Conservation (phyloP, 2,797 vertebrate genomes). For the Coregonus ussuriensis region DNA sequence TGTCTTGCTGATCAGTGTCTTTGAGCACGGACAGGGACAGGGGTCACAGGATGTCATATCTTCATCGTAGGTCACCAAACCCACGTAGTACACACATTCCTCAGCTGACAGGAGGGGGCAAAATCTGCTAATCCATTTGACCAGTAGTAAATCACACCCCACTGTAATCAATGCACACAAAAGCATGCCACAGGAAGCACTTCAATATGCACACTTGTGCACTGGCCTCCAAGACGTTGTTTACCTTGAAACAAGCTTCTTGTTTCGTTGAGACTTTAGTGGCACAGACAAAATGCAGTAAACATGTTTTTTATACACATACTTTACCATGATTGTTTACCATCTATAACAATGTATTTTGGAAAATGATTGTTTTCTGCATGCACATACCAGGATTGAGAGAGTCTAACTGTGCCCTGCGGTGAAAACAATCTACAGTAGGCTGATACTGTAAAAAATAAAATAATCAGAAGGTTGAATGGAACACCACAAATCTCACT, state of each 20-base stretch:
- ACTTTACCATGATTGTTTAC: not conserved
- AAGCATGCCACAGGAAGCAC: not conserved
- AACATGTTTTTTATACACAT: not conserved
- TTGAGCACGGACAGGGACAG: slow-evolving; percentile 30
- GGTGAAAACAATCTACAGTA: slow-evolving; percentile 5
- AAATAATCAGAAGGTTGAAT: not conserved
- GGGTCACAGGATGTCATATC: slow-evolving; percentile 67
- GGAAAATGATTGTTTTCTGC: not conserved
- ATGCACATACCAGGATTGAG: not conserved
- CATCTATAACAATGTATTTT: not conserved
- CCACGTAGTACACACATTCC: slow-evolving; percentile 46
- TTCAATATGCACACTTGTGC: not conserved
- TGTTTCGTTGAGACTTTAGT: not conserved
- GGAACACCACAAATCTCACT: slow-evolving; percentile 10
- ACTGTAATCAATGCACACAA: slow-evolving; percentile 28
- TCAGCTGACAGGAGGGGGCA: slow-evolving; percentile 41
- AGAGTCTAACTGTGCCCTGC: not conserved
- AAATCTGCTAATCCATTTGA: slow-evolving; percentile 29
- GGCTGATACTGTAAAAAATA: not conserved
- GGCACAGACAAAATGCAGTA: not conserved
- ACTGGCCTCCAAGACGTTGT: not conserved
- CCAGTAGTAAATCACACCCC: slow-evolving; percentile 39
- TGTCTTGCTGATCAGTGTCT: slow-evolving; percentile 35
- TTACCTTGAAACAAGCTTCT: not conserved
- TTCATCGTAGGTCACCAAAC: slow-evolving; percentile 74